phyloP scores from a whole-genome alignment of 2,797 vertebrate genomes.

The Lagorchestes hirsutus region DNA sequence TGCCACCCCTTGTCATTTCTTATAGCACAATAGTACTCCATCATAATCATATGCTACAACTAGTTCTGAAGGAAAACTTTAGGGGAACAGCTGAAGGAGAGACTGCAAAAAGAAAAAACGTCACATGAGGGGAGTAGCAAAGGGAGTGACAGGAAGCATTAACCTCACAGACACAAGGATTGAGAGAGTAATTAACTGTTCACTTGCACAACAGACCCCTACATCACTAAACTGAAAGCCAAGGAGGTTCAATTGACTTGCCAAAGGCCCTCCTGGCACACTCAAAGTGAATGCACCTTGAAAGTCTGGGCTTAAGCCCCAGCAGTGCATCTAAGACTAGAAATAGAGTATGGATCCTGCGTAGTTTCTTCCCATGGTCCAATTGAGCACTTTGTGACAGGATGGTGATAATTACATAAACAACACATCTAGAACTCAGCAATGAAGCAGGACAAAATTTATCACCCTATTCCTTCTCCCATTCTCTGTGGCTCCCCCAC shows the following conservation, averaged over 20 bases:
- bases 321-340: neutral
- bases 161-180: neutral
- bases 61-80: neutral
- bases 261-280: neutral
- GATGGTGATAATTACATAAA: neutral
- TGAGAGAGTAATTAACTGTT: neutral
- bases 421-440: neutral
- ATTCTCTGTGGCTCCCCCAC: neutral
- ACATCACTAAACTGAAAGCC: neutral
- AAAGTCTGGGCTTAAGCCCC: neutral
- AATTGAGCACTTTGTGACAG: too few species aligned
- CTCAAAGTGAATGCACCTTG: neutral
- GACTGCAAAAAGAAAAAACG: neutral
- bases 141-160: neutral
- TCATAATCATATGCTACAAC: neutral
- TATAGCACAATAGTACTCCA: neutral
- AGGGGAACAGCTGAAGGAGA: neutral
- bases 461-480: neutral
- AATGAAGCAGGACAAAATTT: neutral
- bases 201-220: neutral
- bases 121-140: neutral
- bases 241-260: neutral
- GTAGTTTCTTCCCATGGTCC: neutral
- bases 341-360: neutral
- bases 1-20: neutral